Base-by-base conservation (phyloP, 2,888 invertebrate species). In the Philereme vetulata region DNA sequence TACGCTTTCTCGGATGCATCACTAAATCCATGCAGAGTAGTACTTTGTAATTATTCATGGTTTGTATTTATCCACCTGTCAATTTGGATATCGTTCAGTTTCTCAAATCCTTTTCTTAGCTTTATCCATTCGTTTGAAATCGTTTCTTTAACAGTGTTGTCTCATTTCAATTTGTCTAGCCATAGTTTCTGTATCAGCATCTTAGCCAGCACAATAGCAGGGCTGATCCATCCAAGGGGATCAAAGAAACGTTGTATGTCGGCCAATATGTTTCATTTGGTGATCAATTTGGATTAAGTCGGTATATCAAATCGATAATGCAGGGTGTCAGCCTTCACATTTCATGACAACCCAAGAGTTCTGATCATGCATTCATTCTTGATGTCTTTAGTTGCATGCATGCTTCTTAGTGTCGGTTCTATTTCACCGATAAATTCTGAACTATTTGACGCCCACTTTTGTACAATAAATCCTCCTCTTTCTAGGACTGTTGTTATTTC, bases 1-100 rank as follows among this genome's bases (percentile, higher is more conserved):
- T 71, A 73, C 3, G 71, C 72, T 5, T 35, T 51, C 2, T 11
- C 45, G 4, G 71, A 73, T 3, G 71, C 72, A 36, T 75, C 72
- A 32, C 68, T 62, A 45, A 64, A 65, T 9, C 67, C 66, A 46
- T 67, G 65, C 9, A 7, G n/a, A 42, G 42, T 42, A 36, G 36
- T 36, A 7, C 3, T 8, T 36, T 36, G 36, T 36, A 7, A 7
- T 7, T 36, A 1, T 36, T 36, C 36, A 36, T 36, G 5, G 8
- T 8, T 36, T 36, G 36, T 36, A 7, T 36, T 36, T 7, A 36
- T 36, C 36, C 36, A 36, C 3, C 36, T 36, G 8, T 36, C 36
- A 36, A 36, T 36, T 7, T 36, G 36, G 3, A 36, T 36, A 7
- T 36, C 36, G 3, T 36, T 36, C 36, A 36, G 36, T 36, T 3